These are phyloP conservation scores for Sialis fuliginosa DNA, from an alignment of 2,888 invertebrate species.

Conservation along the genomic window DNA sequence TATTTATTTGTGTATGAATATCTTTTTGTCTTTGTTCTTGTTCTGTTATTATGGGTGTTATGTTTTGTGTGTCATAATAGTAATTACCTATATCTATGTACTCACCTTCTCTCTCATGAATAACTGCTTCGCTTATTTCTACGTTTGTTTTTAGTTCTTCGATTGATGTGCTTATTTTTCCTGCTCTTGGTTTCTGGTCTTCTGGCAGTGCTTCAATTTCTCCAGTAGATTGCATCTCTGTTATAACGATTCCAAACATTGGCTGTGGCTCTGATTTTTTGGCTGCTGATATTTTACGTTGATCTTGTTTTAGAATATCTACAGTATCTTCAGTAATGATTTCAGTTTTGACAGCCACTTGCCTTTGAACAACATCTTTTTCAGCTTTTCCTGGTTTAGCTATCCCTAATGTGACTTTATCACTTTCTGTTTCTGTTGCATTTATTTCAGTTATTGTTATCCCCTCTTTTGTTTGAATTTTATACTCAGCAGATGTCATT, in stretches of 20 bases:
- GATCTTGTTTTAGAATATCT: conserved; percentile 12
- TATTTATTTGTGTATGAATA: conserved; percentile 16
- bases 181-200: conserved; percentile 23
- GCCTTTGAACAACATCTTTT: conserved; percentile 24
- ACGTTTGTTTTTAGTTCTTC: conserved; percentile 23
- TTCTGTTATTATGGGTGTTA: neutral
- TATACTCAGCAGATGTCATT: conserved; percentile 12
- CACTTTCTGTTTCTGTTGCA: conserved; percentile 20
- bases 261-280: conserved; percentile 19
- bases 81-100: conserved; percentile 11
- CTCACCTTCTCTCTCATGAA: conserved; percentile 31
- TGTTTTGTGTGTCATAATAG: no score
- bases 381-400: conserved; percentile 27
- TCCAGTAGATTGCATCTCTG: conserved; percentile 27
- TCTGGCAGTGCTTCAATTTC: conserved; percentile 28
- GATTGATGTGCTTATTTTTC: conserved; percentile 23
- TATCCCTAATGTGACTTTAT: conserved; percentile 23
- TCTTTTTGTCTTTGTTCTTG: conserved; percentile 8
- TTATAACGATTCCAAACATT: conserved; percentile 29
- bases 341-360: conserved; percentile 26
- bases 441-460: conserved; percentile 24
- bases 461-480: conserved; percentile 17
- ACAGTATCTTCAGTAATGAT: conserved; percentile 16
- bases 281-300: conserved; percentile 12
- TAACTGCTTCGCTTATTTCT: conserved; percentile 27